Evolutionary conservation across 1,140 invertebrate genomes (phyloP), one percentile per base, ranked within the genome.

Genomic region (Zaprionus kolodkinae): DNA sequence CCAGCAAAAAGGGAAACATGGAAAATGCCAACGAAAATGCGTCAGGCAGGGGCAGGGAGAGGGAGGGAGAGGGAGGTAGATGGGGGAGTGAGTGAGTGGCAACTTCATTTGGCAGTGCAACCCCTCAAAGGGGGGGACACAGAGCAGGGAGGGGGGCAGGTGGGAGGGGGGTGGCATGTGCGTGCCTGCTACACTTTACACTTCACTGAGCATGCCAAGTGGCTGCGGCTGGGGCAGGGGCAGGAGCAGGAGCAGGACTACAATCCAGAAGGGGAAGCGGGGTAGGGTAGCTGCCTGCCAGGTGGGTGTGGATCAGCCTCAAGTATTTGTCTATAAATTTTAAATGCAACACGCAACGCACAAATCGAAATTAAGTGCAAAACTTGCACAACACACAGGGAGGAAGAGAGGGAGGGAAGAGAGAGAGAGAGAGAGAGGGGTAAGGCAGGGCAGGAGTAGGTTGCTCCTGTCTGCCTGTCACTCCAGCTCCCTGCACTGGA

Each of bases 291-390:
- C 15, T 17, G 21, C 25, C 50, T n/a, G 6, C 35, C 65, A 48
- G 54, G 52, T 66, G 69, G 30, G 21, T 55, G 35, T 17, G 38
- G 36, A 10, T 43, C 43, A 30, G 59, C 36, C 50, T 43, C 13
- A 35, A 55, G 60, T 68, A 63, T 76, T 76, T 76, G 73, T 79
- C 60, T 76, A 79, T 76, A 64, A 72, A 79, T 79, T 76, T 79
- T 79, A 72, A 79, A 79, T 79, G 77, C 68, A 72, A 60, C 73
- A 79, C 69, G 74, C 73, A 72, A 79, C 69, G 76, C 69, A 76
- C 63, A 68, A 69, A 79, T 76, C 68, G 62, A 76, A 78, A 75
- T 65, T 48, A 70, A 75, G 64, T 74, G 43, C 72, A 78, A 76
- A 67, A 63, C 60, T 62, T 62, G 40, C 60, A 61, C 45, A 25